Evolutionary conservation across 2,113 vertebrate species (phyloP), one percentile per base, ranked within the genome.

Genomic region (Felis chaus): DNA sequence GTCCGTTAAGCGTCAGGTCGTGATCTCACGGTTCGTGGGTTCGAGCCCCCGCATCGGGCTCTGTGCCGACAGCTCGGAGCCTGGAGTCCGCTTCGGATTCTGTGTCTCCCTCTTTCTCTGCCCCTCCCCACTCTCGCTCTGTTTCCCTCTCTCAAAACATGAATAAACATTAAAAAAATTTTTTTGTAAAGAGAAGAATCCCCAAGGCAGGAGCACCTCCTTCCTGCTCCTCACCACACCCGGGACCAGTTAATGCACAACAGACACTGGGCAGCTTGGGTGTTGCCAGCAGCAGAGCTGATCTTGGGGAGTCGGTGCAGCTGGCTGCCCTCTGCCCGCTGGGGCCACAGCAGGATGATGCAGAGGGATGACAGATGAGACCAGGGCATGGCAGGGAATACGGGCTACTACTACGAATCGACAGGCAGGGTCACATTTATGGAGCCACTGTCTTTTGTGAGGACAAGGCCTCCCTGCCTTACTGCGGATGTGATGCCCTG

Each of bases 311-410:
- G n/a, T 74, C 29, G 5, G 9, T 33, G 9, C 31, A 48, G 63
- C 53, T 1, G 4, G n/a, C 31, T 9, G 33, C 33, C 61, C 36
- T 69, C 50, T 48, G 12, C 15, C 15, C 1, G 0, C 18, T 23
- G 29, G 33, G 33, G 39, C 82, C 66, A 55, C 39, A 48, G 21
- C 61, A 90, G 55, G 12, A 7, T 33, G 27, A 27, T 18, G 10
- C 39, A 5, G 0, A 39, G 19, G 19, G 55, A 65, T 82, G 63
- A 74, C 53, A 39, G 12, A 50, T 12, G 15, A 89, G 69, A 57
- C n/a, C 15, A 0, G 23, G 53, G 39, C 27, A 12, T 15, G 5
- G 0, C 81, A 23, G 0, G 33, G 65, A 36, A 14, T 15, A 0
- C 27, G 88, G 15, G 23, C 55, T 27, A 0, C 12, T 31, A 11